A percentile compares a stretch with the other conserved stretches of the same genome.
phyloP scores from a whole-genome alignment of 2,113 vertebrate genomes.

The Indicator indicator region DNA sequence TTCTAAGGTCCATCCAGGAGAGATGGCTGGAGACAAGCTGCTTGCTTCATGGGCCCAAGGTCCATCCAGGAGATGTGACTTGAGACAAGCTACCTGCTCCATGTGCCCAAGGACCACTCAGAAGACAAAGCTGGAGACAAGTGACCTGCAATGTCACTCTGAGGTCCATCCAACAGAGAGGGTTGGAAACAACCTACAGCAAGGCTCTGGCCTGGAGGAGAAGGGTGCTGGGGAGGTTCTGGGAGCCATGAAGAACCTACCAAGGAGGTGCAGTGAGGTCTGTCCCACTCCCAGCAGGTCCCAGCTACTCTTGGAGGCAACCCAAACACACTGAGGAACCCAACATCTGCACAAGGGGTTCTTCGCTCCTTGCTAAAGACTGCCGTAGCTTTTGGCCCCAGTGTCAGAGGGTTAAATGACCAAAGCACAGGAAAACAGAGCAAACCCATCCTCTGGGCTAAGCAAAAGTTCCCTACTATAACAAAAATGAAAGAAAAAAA shows the following conservation, averaged over 20 bases:
- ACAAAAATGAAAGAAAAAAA: neutral
- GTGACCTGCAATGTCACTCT: accelerated
- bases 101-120: no score
- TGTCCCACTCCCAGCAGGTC: neutral
- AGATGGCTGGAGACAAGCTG: no score
- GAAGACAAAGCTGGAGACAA: no score
- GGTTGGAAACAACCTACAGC: neutral
- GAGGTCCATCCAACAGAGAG: neutral
- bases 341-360: accelerated
- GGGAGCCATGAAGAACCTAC: accelerated
- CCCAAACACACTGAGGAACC: neutral
- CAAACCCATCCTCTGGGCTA: neutral
- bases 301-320: neutral
- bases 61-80: no score
- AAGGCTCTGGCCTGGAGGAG: neutral
- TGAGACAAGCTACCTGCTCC: no score
- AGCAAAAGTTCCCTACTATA: no score
- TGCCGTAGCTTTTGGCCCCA: neutral
- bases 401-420: neutral
- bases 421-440: neutral
- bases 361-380: neutral
- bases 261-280: neutral
- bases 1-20: no score
- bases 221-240: neutral
- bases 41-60: no score